Conservation (phyloP, 2,113 vertebrate species). For the Onychostoma macrolepis region DNA sequence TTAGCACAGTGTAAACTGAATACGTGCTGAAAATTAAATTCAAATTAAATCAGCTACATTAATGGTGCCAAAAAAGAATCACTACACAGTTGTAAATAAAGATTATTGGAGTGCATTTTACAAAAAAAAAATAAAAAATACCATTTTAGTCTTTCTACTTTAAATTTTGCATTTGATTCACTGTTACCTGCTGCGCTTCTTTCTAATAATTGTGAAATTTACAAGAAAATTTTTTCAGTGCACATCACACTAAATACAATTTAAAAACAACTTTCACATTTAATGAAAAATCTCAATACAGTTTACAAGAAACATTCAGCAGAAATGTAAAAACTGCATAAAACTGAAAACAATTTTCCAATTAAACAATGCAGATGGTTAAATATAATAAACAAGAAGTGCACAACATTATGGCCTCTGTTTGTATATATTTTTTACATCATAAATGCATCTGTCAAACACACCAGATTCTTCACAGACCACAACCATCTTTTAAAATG, state of each 20-base stretch:
- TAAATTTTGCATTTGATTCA: not conserved
- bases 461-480: not conserved
- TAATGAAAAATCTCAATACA: constrained; percentile 22
- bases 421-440: constrained; percentile 8
- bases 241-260: not conserved
- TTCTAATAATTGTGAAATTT: too few species aligned
- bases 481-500: not conserved
- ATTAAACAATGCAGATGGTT: not conserved
- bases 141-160: not conserved
- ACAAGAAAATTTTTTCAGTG: not conserved
- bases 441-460: not conserved
- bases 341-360: not conserved
- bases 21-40: not conserved
- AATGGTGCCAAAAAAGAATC: not conserved
- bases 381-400: constrained; percentile 22
- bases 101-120: too few species aligned
- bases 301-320: constrained; percentile 15
- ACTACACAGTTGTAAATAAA: not conserved
- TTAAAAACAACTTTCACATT: constrained; percentile 12
- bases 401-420: constrained; percentile 1
- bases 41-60: not conserved
- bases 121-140: too few species aligned
- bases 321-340: not conserved
- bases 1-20: not conserved
- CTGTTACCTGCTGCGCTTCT: too few species aligned